A percentile compares a stretch with the other conserved stretches of the same genome.
Conservation (phyloP, 2,888 invertebrate genomes). For the Mesorhabditis spiculigera region DNA sequence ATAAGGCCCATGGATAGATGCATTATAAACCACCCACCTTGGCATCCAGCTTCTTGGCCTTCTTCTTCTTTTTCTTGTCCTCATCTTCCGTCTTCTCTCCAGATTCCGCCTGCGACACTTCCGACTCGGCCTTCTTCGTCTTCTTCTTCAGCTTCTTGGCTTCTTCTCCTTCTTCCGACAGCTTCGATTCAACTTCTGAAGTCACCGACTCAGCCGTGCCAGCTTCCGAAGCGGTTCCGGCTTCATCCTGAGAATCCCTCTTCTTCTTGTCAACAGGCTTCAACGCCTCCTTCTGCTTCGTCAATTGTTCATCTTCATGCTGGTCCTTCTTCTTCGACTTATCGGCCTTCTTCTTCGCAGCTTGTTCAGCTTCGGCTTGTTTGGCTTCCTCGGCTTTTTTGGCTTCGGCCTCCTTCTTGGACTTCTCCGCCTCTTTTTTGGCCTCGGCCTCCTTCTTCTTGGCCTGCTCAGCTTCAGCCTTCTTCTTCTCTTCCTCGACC, state of each 20-base stretch:
- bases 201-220: neutral
- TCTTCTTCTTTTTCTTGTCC: conserved; percentile 17
- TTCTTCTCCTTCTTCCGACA: conserved; percentile 9
- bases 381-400: conserved; percentile 7
- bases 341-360: conserved; percentile 11
- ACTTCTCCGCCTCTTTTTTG: neutral
- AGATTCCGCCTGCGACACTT: conserved; percentile 9
- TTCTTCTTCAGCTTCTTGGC: conserved; percentile 15
- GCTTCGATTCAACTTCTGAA: neutral
- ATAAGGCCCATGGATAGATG: no score
- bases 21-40: neutral
- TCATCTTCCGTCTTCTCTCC: conserved; percentile 11
- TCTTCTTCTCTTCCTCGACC: conserved; percentile 18
- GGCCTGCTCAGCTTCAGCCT: conserved; percentile 8
- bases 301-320: conserved; percentile 6
- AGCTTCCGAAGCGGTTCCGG: neutral
- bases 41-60: conserved; percentile 10
- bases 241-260: neutral
- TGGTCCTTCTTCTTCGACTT: neutral
- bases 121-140: conserved; percentile 13
- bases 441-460: conserved; percentile 2
- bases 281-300: neutral
- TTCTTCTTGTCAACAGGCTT: conserved; percentile 7
- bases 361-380: conserved; percentile 7
- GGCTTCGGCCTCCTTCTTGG: conserved; percentile 8